Base-by-base conservation (phyloP, 1,140 invertebrate genomes). In the Conopomorpha cramerella region DNA sequence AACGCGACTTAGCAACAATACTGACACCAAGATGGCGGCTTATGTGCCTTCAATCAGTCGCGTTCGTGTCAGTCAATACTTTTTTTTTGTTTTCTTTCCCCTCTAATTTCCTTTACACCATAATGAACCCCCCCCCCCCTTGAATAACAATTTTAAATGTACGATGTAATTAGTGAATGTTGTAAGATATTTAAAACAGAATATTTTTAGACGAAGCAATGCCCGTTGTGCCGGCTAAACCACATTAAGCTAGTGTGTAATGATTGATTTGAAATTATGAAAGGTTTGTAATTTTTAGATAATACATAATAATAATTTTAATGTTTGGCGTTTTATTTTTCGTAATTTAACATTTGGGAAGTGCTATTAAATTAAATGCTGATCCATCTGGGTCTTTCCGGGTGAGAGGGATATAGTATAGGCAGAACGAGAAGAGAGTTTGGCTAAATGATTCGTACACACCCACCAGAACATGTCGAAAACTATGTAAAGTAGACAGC, bases 281-380 rank as follows among this genome's bases (percentile, higher is more conserved):
- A 67, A 66, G 60, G 68, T 73, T 73, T 73, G 65, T 73, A 73
- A 73, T 66, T 72, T 72, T 72, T 73, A 73, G 68, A 70, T 61
- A 65, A 64, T 70, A 63, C 56, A 63, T 46, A 46, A 15, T 38
- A 64, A 52, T 62, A 58, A 64, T 49, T 61, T 53, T 45, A 49
- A 34, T 34, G 11, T 11, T 26, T 11, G 13, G 37, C 43, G 39
- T 62, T 60, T 62, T 46, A 46, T 53, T 59, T 47, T 19, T 14
- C 30, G 7, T 36, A 34, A 28, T 41, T 16, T 23, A 33, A 13
- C 27, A 34, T n/a, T n/a, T n/a, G n/a, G n/a, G n/a, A n/a, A n/a
- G n/a, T n/a, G n/a, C n/a, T n/a, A n/a, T n/a, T n/a, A n/a, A n/a
- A n/a, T n/a, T n/a, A n/a, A n/a, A n/a, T n/a, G n/a, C n/a, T n/a